phyloP scores from a whole-genome alignment of 2,797 vertebrate genomes.

The Siniperca scherzeri region DNA sequence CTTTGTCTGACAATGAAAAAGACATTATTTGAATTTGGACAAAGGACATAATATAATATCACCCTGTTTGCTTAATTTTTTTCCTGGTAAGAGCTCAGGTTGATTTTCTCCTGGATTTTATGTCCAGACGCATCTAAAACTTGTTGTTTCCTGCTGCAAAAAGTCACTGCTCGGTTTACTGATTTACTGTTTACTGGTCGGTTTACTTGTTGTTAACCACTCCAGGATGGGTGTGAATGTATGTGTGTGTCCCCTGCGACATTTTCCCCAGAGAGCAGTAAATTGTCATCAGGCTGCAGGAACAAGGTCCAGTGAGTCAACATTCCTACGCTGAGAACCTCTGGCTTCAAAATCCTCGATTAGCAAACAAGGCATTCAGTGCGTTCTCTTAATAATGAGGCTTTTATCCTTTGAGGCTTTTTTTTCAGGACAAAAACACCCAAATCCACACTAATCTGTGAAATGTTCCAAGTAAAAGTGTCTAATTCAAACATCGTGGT shows the following conservation, averaged over 20 bases:
- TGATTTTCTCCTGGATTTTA: constrained; percentile 13
- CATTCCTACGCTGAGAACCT: constrained; percentile 17
- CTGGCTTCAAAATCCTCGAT: constrained; percentile 29
- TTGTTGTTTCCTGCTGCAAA: constrained; percentile 1
- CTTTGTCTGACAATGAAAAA: neutral
- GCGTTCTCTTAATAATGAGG: constrained; percentile 18
- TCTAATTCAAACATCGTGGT: neutral
- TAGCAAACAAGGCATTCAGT: constrained; percentile 40
- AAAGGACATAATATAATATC: neutral
- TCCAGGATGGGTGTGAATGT: neutral
- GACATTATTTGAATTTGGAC: neutral
- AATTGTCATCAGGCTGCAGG: constrained; percentile 31
- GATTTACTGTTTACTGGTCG: too few species aligned
- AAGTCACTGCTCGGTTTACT: neutral
- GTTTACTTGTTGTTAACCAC: constrained; percentile 4
- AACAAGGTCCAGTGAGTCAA: constrained; percentile 34
- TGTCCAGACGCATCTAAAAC: constrained; percentile 25
- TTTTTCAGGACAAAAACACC: neutral
- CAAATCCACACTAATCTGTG: constrained; percentile 26
- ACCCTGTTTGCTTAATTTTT: too few species aligned
- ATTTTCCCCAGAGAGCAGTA: constrained; percentile 28
- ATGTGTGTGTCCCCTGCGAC: constrained; percentile 13
- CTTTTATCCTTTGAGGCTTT: constrained; percentile 14
- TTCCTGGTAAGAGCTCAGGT: neutral
- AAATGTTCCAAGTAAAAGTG: neutral